These are phyloP conservation scores for Gastrophysa polygoni DNA, from an alignment of 2,888 invertebrate genomes.

Conservation along the genomic window DNA sequence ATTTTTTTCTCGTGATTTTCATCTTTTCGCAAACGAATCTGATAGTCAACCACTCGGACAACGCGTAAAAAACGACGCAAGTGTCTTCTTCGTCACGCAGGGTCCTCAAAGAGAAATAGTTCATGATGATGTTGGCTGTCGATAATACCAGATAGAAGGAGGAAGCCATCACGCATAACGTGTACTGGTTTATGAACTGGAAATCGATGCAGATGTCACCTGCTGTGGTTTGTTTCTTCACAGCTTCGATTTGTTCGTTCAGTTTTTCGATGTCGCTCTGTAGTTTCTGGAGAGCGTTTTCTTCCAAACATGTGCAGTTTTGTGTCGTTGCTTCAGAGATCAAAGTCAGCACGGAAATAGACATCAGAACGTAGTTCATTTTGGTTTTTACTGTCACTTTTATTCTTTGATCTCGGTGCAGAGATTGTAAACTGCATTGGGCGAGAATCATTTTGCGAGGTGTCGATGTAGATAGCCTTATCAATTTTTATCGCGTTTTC, in stretches of 20 bases:
- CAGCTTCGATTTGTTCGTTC: neutral
- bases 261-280: neutral
- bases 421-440: too few species aligned
- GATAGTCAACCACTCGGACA: conserved; percentile 4
- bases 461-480: too few species aligned
- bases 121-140: conserved; percentile 7
- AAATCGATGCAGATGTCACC: too few species aligned
- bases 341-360: neutral
- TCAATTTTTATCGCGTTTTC: too few species aligned
- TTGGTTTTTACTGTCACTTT: neutral
- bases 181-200: neutral
- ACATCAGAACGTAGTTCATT: neutral
- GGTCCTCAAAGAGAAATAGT: conserved; percentile 10
- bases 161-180: conserved; percentile 1
- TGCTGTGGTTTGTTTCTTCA: too few species aligned
- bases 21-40: conserved; percentile 5
- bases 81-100: neutral
- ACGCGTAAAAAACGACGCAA: conserved; percentile 7
- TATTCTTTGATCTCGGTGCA: neutral
- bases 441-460: too few species aligned
- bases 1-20: conserved; percentile 3
- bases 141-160: conserved; percentile 8
- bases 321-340: neutral
- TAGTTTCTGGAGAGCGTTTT: neutral
- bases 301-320: neutral